Percentiles rank a stretch among this genome's conserved stretches.
These are phyloP conservation scores for Halictus quadricinctus DNA, from an alignment of 2,888 invertebrate species.

Conservation along the genomic window DNA sequence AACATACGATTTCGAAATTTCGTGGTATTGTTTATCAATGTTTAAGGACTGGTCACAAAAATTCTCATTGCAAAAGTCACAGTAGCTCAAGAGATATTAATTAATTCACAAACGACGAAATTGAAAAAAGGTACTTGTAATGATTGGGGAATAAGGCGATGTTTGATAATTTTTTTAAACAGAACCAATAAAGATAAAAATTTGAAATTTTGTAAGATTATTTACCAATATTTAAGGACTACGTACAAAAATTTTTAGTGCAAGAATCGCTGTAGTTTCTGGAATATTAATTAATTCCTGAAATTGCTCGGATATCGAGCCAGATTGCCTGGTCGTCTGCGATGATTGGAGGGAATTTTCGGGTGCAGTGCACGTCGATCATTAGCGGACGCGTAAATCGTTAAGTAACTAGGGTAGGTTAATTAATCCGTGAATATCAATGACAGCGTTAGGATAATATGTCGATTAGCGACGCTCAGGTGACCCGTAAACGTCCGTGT, in stretches of 20 bases:
- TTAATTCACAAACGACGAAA: no score
- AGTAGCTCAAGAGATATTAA: no score
- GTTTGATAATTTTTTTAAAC: background rate
- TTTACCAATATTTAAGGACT: background rate
- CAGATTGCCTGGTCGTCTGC: background rate
- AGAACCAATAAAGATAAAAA: background rate
- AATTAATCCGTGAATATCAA: constrained; percentile 25
- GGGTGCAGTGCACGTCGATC: background rate
- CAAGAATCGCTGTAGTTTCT: background rate
- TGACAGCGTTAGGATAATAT: constrained; percentile 5
- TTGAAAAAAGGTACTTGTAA: no score
- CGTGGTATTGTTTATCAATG: no score
- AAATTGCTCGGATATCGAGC: background rate
- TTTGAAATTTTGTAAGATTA: background rate
- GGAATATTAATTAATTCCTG: background rate
- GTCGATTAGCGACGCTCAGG: constrained; percentile 15
- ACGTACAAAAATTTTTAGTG: background rate
- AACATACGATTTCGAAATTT: background rate
- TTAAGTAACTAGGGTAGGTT: background rate
- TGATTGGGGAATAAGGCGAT: no score
- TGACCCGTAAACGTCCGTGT: background rate
- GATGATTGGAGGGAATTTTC: background rate
- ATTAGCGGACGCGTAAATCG: background rate
- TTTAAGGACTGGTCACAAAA: no score
- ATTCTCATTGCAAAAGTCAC: no score